A percentile compares a stretch with the other conserved stretches of the same genome.
phyloP scores from a whole-genome alignment of 2,797 vertebrate genomes.

The Menidia menidia region DNA sequence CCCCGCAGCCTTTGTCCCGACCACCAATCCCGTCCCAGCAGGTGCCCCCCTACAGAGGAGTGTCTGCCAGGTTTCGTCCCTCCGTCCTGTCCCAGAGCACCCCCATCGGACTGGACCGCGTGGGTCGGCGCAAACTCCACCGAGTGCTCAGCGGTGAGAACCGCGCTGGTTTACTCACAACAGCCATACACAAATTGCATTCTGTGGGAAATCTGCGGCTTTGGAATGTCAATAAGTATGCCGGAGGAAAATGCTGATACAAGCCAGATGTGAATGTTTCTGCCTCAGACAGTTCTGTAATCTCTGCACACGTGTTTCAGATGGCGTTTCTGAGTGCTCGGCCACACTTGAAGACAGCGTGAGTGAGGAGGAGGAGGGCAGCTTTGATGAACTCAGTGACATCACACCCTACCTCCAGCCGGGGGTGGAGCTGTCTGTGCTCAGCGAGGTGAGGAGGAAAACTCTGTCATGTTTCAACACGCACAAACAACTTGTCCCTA shows the following conservation, averaged over 20 bases:
- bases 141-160: conserved; percentile 84
- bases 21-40: conserved; percentile 93
- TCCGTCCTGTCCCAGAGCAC: conserved; percentile 94
- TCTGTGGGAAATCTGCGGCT: conserved; percentile 40
- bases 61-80: conserved; percentile 92
- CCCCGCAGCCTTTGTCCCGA: conserved; percentile 83
- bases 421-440: conserved; percentile 90
- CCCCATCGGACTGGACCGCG: conserved; percentile 93
- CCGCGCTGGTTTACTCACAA: conserved; percentile 25
- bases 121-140: conserved; percentile 86
- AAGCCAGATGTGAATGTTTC: conserved; percentile 29
- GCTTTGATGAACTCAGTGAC: conserved; percentile 92
- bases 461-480: conserved; percentile 14
- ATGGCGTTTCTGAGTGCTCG: conserved; percentile 84
- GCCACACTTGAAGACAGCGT: conserved; percentile 91
- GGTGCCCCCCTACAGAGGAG: conserved; percentile 93
- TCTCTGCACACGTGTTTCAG: conserved; percentile 76
- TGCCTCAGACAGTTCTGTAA: conserved; percentile 8
- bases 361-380: conserved; percentile 96
- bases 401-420: conserved; percentile 91
- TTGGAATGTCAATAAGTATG: conserved; percentile 54
- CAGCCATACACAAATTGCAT: conserved; percentile 7
- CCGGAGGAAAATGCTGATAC: conserved; percentile 29
- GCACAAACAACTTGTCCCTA: conserved; percentile 5
- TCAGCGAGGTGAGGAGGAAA: conserved; percentile 89